Percentiles rank a stretch among this genome's conserved stretches.
Evolutionary conservation across 1,140 invertebrate genomes (phyloP).

Genomic region (Capitella teleta): DNA sequence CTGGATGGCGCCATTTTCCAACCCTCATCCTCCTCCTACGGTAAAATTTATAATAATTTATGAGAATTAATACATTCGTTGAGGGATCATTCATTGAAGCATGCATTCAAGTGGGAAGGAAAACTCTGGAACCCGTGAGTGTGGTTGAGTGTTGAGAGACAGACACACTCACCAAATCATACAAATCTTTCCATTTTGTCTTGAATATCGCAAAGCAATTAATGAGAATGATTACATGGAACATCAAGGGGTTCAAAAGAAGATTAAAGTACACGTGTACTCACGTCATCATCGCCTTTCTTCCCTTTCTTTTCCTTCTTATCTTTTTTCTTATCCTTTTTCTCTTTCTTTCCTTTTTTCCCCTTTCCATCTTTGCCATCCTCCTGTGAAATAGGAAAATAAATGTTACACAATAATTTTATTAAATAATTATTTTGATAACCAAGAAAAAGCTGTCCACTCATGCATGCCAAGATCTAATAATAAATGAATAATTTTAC

Average conservation of each 20-base stretch:
- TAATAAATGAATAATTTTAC: too few relatives aligned
- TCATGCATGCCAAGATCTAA: too few relatives aligned
- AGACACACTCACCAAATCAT: background rate
- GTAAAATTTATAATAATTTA: background rate
- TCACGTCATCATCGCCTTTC: conserved; percentile 15
- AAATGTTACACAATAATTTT: too few relatives aligned
- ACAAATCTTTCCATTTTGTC: background rate
- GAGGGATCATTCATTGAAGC: too few relatives aligned
- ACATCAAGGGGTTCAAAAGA: background rate
- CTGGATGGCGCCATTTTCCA: conserved; percentile 41
- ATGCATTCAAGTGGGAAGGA: too few relatives aligned
- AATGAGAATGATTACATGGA: background rate
- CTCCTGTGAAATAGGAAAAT: too few relatives aligned
- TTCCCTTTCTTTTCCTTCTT: conserved; percentile 37
- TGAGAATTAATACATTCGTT: background rate
- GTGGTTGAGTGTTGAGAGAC: too few relatives aligned
- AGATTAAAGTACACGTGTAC: background rate
- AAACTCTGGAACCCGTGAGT: too few relatives aligned
- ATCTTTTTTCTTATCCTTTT: conserved; percentile 31
- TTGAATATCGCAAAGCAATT: background rate
- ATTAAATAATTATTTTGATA: too few relatives aligned
- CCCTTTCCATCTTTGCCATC: conserved; percentile 31
- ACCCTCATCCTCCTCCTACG: conserved; percentile 41
- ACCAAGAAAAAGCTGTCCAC: too few relatives aligned
- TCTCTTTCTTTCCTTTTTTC: conserved; percentile 22